Conservation (phyloP, 1,140 invertebrate species). For the Melitaea cinxia region DNA sequence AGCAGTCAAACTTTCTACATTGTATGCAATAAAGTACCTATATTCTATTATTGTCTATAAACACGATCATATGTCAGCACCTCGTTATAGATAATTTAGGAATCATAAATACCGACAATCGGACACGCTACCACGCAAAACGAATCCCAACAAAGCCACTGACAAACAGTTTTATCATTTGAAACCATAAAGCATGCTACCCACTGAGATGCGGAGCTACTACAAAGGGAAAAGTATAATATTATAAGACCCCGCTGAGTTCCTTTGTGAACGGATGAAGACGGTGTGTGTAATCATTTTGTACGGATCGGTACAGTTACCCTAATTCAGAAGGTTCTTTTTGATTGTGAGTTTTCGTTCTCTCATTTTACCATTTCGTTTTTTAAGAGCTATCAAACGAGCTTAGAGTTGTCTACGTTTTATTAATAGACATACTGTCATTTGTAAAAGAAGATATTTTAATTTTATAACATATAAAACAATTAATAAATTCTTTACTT, state of each 20-base stretch:
- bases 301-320: conserved; percentile 72
- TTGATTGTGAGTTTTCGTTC: conserved; percentile 76
- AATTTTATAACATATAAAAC: too few species aligned
- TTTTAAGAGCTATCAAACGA: conserved; percentile 36
- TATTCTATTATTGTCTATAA: too few species aligned
- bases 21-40: too few species aligned
- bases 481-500: too few species aligned
- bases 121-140: conserved; percentile 64
- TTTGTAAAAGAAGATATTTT: neutral
- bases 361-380: conserved; percentile 69
- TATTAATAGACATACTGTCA: neutral
- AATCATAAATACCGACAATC: conserved; percentile 54
- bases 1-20: too few species aligned
- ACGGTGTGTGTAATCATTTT: conserved; percentile 77
- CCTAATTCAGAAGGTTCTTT: conserved; percentile 71
- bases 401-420: neutral
- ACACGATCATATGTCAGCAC: conserved; percentile 49
- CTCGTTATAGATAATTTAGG: conserved; percentile 56
- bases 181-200: conserved; percentile 78
- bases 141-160: conserved; percentile 68
- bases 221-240: conserved; percentile 78
- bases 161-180: conserved; percentile 80
- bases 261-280: conserved; percentile 76
- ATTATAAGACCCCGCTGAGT: conserved; percentile 77
- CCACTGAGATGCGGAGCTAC: conserved; percentile 68